phyloP scores from a whole-genome alignment of 2,888 invertebrate genomes.

The Seira ritae region DNA sequence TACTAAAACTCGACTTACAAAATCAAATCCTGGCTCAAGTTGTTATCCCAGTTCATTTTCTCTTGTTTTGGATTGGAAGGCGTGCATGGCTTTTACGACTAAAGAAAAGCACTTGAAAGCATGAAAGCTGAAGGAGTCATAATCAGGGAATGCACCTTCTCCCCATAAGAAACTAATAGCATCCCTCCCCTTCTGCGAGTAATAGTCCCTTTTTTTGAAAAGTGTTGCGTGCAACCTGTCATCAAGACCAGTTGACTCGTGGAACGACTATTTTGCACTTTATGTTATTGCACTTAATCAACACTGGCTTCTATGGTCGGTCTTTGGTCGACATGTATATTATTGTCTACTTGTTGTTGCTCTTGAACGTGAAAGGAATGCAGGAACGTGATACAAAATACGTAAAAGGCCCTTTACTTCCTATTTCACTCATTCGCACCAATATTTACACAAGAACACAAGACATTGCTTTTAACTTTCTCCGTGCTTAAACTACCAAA shows the following conservation, averaged over 20 bases:
- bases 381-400: not conserved
- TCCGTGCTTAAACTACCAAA: not conserved
- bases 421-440: not conserved
- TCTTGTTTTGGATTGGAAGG: not conserved
- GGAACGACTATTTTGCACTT: conserved; percentile 64
- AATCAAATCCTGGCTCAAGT: not conserved
- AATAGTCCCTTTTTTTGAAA: conserved; percentile 42
- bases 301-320: too few species aligned
- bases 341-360: not conserved
- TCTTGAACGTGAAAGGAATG: not conserved
- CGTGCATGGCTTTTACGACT: not conserved
- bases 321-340: not conserved
- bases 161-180: not conserved
- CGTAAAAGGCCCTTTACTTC: too few species aligned
- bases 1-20: not conserved
- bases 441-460: not conserved
- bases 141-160: not conserved
- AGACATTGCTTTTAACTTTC: not conserved
- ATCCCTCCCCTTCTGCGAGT: conserved; percentile 21
- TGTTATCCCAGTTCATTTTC: not conserved
- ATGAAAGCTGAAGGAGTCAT: not conserved
- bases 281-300: conserved; percentile 65
- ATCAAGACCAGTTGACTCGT: conserved; percentile 54
- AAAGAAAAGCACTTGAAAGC: not conserved
- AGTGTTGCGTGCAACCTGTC: conserved; percentile 65